Conservation (phyloP, 2,888 invertebrate genomes). For the Fragum sueziense region DNA sequence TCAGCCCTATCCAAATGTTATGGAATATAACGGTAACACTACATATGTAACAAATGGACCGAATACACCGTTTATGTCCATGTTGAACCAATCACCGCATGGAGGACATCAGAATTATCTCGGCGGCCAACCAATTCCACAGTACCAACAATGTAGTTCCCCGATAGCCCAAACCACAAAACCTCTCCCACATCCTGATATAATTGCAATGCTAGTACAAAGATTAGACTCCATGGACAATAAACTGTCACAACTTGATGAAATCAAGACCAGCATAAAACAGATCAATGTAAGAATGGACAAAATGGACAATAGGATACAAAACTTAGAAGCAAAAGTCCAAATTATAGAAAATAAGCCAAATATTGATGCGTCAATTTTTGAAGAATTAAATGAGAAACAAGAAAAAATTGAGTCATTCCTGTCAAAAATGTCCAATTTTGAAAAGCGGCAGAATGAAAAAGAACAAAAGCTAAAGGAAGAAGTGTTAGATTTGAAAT, state of each 20-base stretch:
- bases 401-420: constrained; percentile 4
- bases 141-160: not conserved
- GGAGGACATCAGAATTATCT: not conserved
- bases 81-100: not conserved
- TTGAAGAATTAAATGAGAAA: not conserved
- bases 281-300: not conserved
- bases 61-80: not conserved
- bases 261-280: constrained; percentile 1
- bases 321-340: constrained; percentile 13
- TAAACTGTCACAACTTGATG: constrained; percentile 19
- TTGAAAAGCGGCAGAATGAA: constrained; percentile 6
- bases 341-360: constrained; percentile 16
- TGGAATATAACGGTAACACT: not conserved
- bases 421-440: not conserved
- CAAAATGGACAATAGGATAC: constrained; percentile 9
- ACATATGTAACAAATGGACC: not conserved
- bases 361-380: not conserved
- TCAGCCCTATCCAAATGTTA: not conserved
- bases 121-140: not conserved
- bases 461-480: constrained; percentile 23
- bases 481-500: constrained; percentile 37
- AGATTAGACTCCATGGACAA: constrained; percentile 23
- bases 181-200: not conserved
- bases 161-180: not conserved
- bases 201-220: constrained; percentile 13